phyloP scores from a whole-genome alignment of 2,113 vertebrate genomes.

The Sigmodon hispidus region DNA sequence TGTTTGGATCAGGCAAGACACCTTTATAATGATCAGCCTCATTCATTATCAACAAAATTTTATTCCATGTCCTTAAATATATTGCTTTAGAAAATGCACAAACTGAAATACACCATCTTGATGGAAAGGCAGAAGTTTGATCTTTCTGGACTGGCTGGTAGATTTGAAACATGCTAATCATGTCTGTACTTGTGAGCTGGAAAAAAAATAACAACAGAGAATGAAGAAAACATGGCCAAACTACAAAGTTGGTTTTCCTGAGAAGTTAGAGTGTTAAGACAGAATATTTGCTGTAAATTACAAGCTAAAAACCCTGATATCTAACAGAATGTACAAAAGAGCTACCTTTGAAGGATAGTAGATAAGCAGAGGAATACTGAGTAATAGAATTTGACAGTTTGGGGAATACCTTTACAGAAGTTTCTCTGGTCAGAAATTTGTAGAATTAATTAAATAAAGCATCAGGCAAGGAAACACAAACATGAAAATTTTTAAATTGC shows the following conservation, averaged over 20 bases:
- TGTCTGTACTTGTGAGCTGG: slow-evolving; percentile 46
- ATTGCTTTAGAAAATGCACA: slow-evolving; percentile 69
- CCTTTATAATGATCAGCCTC: slow-evolving; percentile 48
- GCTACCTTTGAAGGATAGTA: slow-evolving; percentile 44
- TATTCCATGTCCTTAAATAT: slow-evolving; percentile 55
- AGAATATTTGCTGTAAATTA: slow-evolving; percentile 65
- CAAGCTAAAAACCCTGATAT: slow-evolving; percentile 55
- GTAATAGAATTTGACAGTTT: slow-evolving; percentile 30
- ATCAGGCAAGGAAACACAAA: slow-evolving; percentile 54
- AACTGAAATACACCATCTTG: slow-evolving; percentile 62
- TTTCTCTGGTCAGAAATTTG: slow-evolving; percentile 58
- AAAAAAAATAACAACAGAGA: slow-evolving; percentile 64
- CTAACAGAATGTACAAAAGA: slow-evolving; percentile 61
- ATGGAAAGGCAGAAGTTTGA: slow-evolving; percentile 52
- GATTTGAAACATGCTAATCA: slow-evolving; percentile 60
- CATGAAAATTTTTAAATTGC: slow-evolving; percentile 61
- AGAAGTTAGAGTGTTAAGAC: slow-evolving; percentile 50
- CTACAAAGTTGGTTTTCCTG: slow-evolving; percentile 52
- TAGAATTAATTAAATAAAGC: slow-evolving; percentile 72
- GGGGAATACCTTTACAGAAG: slow-evolving; percentile 34
- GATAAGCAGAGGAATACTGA: neutral
- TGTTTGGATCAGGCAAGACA: too few species aligned
- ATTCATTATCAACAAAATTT: slow-evolving; percentile 71
- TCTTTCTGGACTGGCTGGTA: slow-evolving; percentile 54
- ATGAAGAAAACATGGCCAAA: slow-evolving; percentile 60